Evolutionary conservation across 2,797 vertebrate species (phyloP), one percentile per base, ranked within the genome.

Genomic region (Melanotaenia boesemani): DNA sequence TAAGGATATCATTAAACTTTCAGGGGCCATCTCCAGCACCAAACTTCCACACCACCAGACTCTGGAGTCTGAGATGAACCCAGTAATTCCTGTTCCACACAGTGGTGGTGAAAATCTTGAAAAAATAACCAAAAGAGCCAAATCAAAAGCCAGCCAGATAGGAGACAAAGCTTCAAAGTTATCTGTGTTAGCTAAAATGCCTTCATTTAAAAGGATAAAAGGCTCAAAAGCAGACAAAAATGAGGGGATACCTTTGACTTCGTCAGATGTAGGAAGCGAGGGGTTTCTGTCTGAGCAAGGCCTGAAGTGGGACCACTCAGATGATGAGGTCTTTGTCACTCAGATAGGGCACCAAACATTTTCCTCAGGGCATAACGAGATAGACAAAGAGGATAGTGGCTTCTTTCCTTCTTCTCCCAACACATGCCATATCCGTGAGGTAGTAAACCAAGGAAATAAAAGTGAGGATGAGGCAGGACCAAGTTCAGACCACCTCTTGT

Each of bases 171-270:
- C 82, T 70, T 95, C 95, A 3, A 94, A 90, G 79, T 92, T 93
- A 82, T 92, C 91, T 13, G 88, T 93, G 2, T 95, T 95, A 76
- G 86, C 94, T 65, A 95, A 95, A 91, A 95, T 95, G 81, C 91
- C 95, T 18, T 94, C 95, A 8, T 93, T 96, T 85, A 94, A 90
- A 63, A 95, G 89, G 87, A 54, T 89, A 30, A 79, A 89, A 69
- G 62, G 73, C 54, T 55, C 55, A 5, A 83, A 82, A 12, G 62
- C 41, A 37, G 41, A 44, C 32, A 88, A 83, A 55, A 79, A 44
- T 39, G 86, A 83, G 36, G 84, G 82, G 20, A 32, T 39, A 10
- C 34, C 66, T 4, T 63, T 44, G 24, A 84, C 88, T 41, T 74
- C 67, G 34, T 20, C 73, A 6, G 78, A 91, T 1, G 36, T 34